phyloP scores from a whole-genome alignment of 2,113 vertebrate genomes.

The Sphyrna mokarran region DNA sequence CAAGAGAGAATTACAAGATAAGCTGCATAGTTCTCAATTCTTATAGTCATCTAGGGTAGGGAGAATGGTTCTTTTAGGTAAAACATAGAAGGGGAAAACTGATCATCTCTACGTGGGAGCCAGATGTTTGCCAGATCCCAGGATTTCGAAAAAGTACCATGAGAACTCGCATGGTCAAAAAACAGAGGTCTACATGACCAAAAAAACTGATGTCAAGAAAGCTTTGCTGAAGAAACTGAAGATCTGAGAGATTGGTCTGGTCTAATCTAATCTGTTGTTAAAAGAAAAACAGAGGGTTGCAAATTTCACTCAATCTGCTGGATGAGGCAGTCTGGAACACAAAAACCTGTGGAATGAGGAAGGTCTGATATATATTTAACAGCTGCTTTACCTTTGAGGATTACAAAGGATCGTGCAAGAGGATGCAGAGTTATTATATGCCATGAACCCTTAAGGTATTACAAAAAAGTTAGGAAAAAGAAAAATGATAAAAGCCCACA shows the following conservation, averaged over 20 bases:
- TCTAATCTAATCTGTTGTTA: not conserved
- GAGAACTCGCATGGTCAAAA: not conserved
- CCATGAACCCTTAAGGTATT: not conserved
- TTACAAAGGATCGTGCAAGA: not conserved
- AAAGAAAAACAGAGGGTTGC: not conserved
- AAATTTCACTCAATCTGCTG: not conserved
- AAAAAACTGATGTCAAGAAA: not conserved
- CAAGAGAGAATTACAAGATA: not conserved
- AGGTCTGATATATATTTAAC: not conserved
- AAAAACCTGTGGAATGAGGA: not conserved
- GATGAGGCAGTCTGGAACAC: not conserved
- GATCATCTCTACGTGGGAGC: not conserved
- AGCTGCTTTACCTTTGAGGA: not conserved
- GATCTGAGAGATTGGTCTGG: not conserved
- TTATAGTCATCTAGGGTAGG: not conserved
- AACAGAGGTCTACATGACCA: not conserved
- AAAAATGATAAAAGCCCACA: not conserved
- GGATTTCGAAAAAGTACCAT: not conserved
- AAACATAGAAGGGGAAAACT: not conserved
- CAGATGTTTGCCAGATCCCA: not conserved
- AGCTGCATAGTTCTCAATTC: not conserved
- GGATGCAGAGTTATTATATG: not conserved
- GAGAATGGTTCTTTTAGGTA: not conserved
- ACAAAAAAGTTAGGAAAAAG: not conserved
- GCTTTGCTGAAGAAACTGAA: not conserved